Conservation (phyloP, 2,888 invertebrate genomes). For the Polydrusus tereticollis region DNA sequence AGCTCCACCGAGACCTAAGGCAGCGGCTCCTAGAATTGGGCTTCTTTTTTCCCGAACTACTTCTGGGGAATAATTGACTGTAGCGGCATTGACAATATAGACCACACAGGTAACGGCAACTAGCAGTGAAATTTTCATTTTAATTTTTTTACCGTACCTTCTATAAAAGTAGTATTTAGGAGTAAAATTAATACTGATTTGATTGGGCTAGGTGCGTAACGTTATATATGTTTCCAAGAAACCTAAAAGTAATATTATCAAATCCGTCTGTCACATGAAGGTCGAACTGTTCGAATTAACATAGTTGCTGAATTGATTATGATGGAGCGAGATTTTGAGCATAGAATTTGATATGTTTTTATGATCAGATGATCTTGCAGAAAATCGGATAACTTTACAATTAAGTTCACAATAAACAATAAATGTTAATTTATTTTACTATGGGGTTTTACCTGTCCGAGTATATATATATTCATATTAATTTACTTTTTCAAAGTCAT, state of each 20-base stretch:
- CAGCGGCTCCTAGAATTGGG: conserved; percentile 36
- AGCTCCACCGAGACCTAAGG: conserved; percentile 37
- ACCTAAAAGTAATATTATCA: conserved; percentile 33
- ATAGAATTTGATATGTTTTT: too few relatives aligned
- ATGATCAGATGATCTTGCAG: too few relatives aligned
- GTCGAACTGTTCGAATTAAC: conserved; percentile 37
- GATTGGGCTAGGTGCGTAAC: conserved; percentile 32
- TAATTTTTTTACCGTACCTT: conserved; percentile 35
- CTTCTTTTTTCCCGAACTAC: conserved; percentile 44
- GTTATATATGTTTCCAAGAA: conserved; percentile 43
- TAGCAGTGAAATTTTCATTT: conserved; percentile 47
- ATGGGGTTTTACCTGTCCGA: too few relatives aligned
- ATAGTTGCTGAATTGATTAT: conserved; percentile 31
- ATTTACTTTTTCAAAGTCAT: too few relatives aligned
- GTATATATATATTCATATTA: too few relatives aligned
- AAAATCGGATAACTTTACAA: too few relatives aligned
- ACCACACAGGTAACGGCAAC: conserved; percentile 44
- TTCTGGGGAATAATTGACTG: conserved; percentile 34
- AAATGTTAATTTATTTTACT: too few relatives aligned
- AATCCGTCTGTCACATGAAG: conserved; percentile 39
- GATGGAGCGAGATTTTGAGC: background rate
- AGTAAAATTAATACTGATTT: conserved; percentile 44
- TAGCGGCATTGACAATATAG: conserved; percentile 41
- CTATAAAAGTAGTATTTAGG: too few relatives aligned
- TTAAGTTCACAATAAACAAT: too few relatives aligned